Percentiles rank a stretch among this genome's conserved stretches.
Evolutionary conservation across 2,113 vertebrate species (phyloP).

Genomic region (Dolichallabes microphthalmus): DNA sequence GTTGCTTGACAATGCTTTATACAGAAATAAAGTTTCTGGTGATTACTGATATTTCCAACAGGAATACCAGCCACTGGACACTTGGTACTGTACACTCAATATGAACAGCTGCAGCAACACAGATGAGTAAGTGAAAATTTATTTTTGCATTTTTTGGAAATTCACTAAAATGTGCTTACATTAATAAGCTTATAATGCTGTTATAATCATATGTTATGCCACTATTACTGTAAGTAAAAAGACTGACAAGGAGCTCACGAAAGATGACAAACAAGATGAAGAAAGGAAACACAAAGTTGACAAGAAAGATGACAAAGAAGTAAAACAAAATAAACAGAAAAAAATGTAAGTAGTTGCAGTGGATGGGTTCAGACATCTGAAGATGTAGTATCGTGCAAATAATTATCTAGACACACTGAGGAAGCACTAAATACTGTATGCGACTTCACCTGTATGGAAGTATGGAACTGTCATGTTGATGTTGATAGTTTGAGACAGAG

Average conservation of each 20-base stretch:
- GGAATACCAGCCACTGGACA: conserved; percentile 62
- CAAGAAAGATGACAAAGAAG: conserved; percentile 57
- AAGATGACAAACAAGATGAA: conserved; percentile 71
- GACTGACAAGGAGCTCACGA: conserved; percentile 66
- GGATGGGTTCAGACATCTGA: not conserved
- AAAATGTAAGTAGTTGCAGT: conserved; percentile 47
- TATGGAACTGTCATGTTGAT: not conserved
- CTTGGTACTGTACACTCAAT: conserved; percentile 72
- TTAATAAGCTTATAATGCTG: not conserved
- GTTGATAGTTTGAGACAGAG: not conserved
- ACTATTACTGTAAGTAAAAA: conserved; percentile 77
- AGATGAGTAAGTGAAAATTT: conserved; percentile 70
- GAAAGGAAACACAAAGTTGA: conserved; percentile 63
- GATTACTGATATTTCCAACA: conserved; percentile 30
- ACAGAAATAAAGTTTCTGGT: not conserved
- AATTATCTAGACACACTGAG: not conserved
- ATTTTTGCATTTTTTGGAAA: not conserved
- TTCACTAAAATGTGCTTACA: not conserved
- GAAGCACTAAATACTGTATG: not conserved
- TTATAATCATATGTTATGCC: conserved; percentile 1
- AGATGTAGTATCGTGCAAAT: not conserved
- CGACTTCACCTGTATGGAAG: not conserved
- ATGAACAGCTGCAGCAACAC: conserved; percentile 83
- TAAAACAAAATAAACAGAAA: conserved; percentile 48
- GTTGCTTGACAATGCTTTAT: not conserved